Percentiles rank a stretch among this genome's conserved stretches.
Conservation (phyloP, 2,888 invertebrate species). For the Escarpia spicata region DNA sequence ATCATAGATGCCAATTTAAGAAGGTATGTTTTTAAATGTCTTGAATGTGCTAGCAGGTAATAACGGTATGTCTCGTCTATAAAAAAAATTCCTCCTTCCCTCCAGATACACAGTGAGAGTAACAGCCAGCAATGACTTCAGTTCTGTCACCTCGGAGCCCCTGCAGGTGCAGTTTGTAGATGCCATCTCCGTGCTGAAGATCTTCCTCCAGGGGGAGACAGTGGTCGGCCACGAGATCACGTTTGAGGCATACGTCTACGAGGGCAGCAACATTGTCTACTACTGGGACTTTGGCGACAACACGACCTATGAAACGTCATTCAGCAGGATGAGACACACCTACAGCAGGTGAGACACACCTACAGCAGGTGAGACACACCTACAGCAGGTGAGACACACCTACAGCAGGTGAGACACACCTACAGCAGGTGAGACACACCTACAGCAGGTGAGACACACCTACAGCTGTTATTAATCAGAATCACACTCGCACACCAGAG, state of each 20-base stretch:
- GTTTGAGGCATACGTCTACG: constrained; percentile 50
- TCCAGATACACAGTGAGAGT: constrained; percentile 54
- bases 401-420: no score
- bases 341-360: constrained; percentile 47
- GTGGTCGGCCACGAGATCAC: constrained; percentile 48
- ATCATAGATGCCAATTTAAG: no score
- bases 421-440: no score
- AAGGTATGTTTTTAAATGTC: no score
- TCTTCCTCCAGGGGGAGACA: constrained; percentile 40
- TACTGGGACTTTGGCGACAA: constrained; percentile 63
- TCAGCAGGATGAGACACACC: constrained; percentile 41
- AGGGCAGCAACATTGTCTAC: constrained; percentile 57
- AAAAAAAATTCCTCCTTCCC: constrained; percentile 18
- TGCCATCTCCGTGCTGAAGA: constrained; percentile 22
- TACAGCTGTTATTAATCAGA: no score
- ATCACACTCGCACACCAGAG: no score
- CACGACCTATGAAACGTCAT: constrained; percentile 24
- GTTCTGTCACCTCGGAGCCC: constrained; percentile 48
- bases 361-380: constrained; percentile 44
- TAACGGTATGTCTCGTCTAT: background rate
- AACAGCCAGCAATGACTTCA: constrained; percentile 53
- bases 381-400: no score
- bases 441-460: no score
- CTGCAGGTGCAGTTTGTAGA: constrained; percentile 51
- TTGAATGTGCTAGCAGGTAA: background rate